Evolutionary conservation across 1,140 invertebrate genomes (phyloP), one percentile per base, ranked within the genome.

Genomic region (Rhagoletis zephyria): DNA sequence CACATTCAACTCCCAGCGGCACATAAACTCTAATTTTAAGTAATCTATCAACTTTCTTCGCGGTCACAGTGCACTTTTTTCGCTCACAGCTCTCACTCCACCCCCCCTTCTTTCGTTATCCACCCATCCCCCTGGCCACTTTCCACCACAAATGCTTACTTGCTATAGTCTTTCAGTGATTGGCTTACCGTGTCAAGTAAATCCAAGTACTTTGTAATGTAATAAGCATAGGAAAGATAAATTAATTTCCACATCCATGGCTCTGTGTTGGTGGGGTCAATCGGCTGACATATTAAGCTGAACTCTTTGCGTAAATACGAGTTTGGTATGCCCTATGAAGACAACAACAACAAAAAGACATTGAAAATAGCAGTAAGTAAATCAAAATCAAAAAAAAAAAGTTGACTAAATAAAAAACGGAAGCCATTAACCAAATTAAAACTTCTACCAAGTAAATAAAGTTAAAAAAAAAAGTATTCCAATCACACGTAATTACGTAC

Each of bases 271-370:
- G 93, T 92, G 70, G 93, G 92, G 40, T 94, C 90, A 0, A 94
- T 94, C 88, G 95, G 94, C 91, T 97, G 94, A 89, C 96, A 98
- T 16, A 94, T 90, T 88, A 95, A 94, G 88, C 93, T 95, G 90
- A 96, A 97, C 45, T 94, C 91, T 4, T 89, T 91, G 7, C 93
- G 88, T 85, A 93, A 93, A 16, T 95, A 94, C 5, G 93, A 89
- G 86, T 90, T 91, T 30, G 6, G 6, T 60, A 95, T 61, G 65
- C 93, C 92, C 93, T 95, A 91, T 48, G 77, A 67, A 88, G 85
- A 48, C 60, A 87, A 9, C 89, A 89, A 87, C 89, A 48, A 61
- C 0, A 77, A 56, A 48, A 61, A 81, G 9, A 81, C 51, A 81
- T 19, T 51, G n/a, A 81, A 9, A n/a, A 74, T 45, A 70, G 4